Percentiles rank a stretch among this genome's conserved stretches.
These are phyloP conservation scores for Tenualosa thibaudeaui DNA, from an alignment of 2,797 vertebrate species.

Conservation along the genomic window DNA sequence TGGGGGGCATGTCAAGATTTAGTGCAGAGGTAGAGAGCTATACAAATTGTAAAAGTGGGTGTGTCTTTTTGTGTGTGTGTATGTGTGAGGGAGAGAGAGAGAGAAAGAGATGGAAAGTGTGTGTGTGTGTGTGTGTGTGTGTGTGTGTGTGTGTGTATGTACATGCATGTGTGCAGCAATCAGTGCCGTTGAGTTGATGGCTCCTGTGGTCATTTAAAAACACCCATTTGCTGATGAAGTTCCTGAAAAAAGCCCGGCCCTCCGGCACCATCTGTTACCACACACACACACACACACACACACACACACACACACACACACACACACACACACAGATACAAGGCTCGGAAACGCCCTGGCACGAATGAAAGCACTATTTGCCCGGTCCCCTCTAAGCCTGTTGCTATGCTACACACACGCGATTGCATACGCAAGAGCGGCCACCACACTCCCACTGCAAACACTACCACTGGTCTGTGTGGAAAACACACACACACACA, in stretches of 20 bases:
- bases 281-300: slow-evolving; percentile 26
- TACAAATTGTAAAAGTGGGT: background rate
- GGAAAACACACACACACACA: background rate
- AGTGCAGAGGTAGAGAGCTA: background rate
- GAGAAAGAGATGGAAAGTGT: background rate
- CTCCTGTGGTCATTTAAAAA: slow-evolving; percentile 27
- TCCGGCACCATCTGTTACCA: slow-evolving; percentile 49
- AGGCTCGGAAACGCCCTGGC: slow-evolving; percentile 33
- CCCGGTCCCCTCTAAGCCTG: slow-evolving; percentile 34
- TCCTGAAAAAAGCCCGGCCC: slow-evolving; percentile 22
- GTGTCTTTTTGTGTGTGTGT: background rate
- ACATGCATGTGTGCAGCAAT: background rate
- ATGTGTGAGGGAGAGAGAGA: background rate
- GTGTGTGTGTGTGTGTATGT: background rate
- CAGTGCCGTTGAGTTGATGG: background rate
- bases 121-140: background rate
- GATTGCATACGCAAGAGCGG: slow-evolving; percentile 7
- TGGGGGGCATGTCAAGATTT: background rate
- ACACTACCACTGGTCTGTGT: background rate
- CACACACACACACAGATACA: slow-evolving; percentile 4
- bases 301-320: background rate
- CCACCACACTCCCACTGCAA: background rate
- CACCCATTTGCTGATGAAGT: slow-evolving; percentile 52
- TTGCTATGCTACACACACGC: slow-evolving; percentile 44
- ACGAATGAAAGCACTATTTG: slow-evolving; percentile 47